Evolutionary conservation across 1,140 invertebrate genomes (phyloP).

Genomic region (Drosophila teissieri): DNA sequence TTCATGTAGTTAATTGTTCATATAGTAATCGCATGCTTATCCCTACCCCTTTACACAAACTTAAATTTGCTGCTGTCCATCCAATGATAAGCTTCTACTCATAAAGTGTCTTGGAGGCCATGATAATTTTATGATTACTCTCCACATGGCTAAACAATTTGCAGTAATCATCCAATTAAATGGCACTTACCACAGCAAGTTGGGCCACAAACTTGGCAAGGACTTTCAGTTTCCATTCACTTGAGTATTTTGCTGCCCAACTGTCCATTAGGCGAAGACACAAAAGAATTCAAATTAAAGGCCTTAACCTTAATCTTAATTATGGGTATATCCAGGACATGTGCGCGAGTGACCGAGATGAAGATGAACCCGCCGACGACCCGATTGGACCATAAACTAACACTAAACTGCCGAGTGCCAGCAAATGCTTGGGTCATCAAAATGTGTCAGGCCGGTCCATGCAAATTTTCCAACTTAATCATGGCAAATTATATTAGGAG

Average conservation of each 20-base stretch:
- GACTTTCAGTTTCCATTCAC: constrained; percentile 14
- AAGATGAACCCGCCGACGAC: constrained; percentile 14
- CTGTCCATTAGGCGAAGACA: constrained; percentile 35
- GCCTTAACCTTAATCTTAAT: constrained; percentile 71
- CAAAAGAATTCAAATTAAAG: constrained; percentile 67
- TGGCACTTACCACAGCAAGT: background rate
- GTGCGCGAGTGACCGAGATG: constrained; percentile 52
- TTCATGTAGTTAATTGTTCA: no score
- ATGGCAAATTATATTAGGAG: constrained; percentile 71
- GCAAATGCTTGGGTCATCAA: constrained; percentile 69
- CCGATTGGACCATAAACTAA: constrained; percentile 56
- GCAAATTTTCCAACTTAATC: constrained; percentile 81
- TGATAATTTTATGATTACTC: constrained; percentile 2
- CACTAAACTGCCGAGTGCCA: constrained; percentile 52
- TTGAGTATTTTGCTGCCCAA: constrained; percentile 27
- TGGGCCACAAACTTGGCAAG: constrained; percentile 5
- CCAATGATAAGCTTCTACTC: background rate
- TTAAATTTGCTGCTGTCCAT: background rate
- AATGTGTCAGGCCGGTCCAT: constrained; percentile 61
- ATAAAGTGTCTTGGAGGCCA: background rate
- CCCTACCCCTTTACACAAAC: background rate
- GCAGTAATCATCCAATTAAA: constrained; percentile 6
- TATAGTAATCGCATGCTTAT: no score
- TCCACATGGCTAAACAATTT: constrained; percentile 5
- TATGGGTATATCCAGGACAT: constrained; percentile 58